These are phyloP conservation scores for Drosophila lowei DNA, from an alignment of 1,140 invertebrate species.

Conservation along the genomic window DNA sequence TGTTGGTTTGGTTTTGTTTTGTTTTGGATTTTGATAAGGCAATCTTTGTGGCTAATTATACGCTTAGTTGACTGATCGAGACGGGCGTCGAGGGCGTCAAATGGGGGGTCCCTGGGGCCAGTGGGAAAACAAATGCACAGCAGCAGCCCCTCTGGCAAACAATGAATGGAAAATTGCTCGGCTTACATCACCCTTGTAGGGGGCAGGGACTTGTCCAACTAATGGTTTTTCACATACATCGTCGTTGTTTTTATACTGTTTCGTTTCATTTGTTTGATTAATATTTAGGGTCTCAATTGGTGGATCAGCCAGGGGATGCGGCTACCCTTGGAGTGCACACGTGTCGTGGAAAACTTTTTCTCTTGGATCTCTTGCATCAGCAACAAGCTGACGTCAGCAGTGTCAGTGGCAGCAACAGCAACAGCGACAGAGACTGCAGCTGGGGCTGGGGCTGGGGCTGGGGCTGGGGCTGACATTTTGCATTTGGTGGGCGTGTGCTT, in stretches of 20 bases:
- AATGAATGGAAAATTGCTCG: slow-evolving; percentile 35
- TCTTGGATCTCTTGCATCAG: slow-evolving; percentile 34
- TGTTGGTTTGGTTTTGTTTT: slow-evolving; percentile 25
- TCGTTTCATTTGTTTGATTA: slow-evolving; percentile 21
- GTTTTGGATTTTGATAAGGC: slow-evolving; percentile 50
- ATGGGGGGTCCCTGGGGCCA: slow-evolving; percentile 18
- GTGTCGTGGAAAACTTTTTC: slow-evolving; percentile 13
- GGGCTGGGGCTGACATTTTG: slow-evolving; percentile 60
- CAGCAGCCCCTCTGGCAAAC: slow-evolving; percentile 32
- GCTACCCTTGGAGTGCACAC: not conserved
- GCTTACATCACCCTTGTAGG: slow-evolving; percentile 59
- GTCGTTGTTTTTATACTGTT: not conserved
- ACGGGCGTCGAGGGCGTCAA: not conserved
- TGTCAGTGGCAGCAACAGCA: slow-evolving; percentile 23
- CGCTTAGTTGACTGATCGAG: slow-evolving; percentile 47
- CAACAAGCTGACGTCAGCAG: slow-evolving; percentile 54
- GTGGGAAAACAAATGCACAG: slow-evolving; percentile 53
- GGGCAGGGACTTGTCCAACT: slow-evolving; percentile 62
- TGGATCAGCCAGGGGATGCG: not conserved
- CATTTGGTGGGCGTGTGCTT: slow-evolving; percentile 36
- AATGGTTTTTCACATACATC: slow-evolving; percentile 32
- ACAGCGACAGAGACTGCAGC: not conserved
- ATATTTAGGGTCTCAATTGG: slow-evolving; percentile 16
- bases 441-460: slow-evolving; percentile 13
- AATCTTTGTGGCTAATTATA: slow-evolving; percentile 70